Evolutionary conservation across 2,888 invertebrate genomes (phyloP).

Genomic region (Xylota sylvarum): DNA sequence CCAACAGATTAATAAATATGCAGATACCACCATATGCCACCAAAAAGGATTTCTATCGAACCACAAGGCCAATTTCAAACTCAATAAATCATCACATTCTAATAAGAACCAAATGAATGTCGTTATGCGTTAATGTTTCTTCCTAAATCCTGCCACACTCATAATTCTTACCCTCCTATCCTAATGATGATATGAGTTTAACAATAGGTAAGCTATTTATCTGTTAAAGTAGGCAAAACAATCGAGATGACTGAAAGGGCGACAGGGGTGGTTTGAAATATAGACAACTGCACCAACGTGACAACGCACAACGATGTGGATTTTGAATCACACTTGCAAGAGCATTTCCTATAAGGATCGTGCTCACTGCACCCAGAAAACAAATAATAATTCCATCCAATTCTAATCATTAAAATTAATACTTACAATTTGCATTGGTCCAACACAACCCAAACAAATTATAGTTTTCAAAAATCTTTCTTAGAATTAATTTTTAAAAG

Average conservation of each 20-base stretch:
- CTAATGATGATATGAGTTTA: background rate
- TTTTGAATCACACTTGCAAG: too few species aligned
- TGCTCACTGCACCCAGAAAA: too few species aligned
- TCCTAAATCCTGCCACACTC: background rate
- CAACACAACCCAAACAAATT: constrained; percentile 45
- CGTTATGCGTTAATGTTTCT: background rate
- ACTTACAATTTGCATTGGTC: constrained; percentile 50
- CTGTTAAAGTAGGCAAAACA: constrained; percentile 9
- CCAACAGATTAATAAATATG: background rate
- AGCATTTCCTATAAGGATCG: background rate
- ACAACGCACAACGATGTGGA: background rate
- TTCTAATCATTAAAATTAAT: background rate
- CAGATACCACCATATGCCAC: background rate
- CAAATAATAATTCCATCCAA: constrained; percentile 12
- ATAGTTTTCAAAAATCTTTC: constrained; percentile 27
- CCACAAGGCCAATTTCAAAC: background rate
- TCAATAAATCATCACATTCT: constrained; percentile 12
- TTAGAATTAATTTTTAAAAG: constrained; percentile 51
- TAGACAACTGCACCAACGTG: background rate
- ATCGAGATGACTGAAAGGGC: background rate
- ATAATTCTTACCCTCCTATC: background rate
- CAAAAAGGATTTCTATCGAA: background rate
- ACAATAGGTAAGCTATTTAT: constrained; percentile 21
- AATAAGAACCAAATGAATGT: background rate
- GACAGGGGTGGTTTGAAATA: too few species aligned